Percentiles rank a stretch among this genome's conserved stretches.
phyloP scores from a whole-genome alignment of 2,113 vertebrate species.

The Illadopsis cleaveri region DNA sequence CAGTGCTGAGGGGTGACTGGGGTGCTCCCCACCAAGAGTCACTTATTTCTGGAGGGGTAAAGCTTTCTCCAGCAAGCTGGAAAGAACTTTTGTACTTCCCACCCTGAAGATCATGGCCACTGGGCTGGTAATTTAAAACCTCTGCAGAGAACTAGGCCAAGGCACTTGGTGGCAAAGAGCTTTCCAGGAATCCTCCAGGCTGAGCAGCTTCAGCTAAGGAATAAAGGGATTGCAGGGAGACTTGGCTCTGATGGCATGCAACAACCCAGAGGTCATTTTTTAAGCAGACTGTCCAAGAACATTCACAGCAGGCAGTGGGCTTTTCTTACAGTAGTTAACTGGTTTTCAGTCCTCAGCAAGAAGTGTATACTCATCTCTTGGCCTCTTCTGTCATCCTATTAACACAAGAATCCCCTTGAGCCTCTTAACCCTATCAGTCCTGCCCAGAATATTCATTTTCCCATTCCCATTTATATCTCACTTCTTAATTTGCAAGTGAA shows the following conservation, averaged over 20 bases:
- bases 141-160: neutral
- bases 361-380: neutral
- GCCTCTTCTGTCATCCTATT: neutral
- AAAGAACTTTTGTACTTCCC: neutral
- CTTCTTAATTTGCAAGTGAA: neutral
- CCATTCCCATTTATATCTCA: neutral
- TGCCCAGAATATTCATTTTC: neutral
- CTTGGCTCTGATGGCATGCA: neutral
- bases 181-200: constrained; percentile 21
- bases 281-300: neutral
- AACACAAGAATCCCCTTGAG: neutral
- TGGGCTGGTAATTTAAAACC: neutral
- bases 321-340: neutral
- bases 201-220: neutral
- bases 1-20: neutral
- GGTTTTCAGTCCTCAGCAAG: neutral
- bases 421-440: neutral
- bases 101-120: neutral
- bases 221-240: neutral
- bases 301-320: neutral
- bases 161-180: neutral
- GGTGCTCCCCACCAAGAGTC: neutral
- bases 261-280: constrained; percentile 4
- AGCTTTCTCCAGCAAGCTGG: neutral
- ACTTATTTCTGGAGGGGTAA: neutral